These are phyloP conservation scores for Bradynema listronoti DNA, from an alignment of 1,140 invertebrate genomes.

Conservation along the genomic window DNA sequence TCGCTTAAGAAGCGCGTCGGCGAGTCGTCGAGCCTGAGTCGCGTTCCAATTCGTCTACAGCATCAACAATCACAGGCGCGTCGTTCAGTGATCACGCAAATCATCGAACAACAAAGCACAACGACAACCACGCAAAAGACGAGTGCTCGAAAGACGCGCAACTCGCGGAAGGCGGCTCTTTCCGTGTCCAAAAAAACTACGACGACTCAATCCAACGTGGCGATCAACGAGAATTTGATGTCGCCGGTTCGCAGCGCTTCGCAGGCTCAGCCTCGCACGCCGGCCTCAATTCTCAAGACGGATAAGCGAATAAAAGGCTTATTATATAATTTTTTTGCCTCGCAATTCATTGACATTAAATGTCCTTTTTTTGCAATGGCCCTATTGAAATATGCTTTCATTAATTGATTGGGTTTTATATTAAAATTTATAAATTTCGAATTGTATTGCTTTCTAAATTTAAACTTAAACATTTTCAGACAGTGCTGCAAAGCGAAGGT, in stretches of 20 bases:
- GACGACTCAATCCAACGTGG: no score
- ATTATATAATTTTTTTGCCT: no score
- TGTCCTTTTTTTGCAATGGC: background rate
- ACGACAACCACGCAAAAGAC: background rate
- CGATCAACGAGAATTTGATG: no score
- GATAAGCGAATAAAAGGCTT: no score
- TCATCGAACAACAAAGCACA: background rate
- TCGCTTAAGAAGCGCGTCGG: slow-evolving; percentile 14
- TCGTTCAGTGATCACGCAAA: background rate
- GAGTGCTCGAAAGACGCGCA: background rate
- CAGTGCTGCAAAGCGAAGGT: slow-evolving; percentile 12
- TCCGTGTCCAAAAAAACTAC: no score
- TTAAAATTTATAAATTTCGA: background rate
- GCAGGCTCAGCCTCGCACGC: background rate
- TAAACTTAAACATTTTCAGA: slow-evolving; percentile 12
- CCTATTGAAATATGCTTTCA: slow-evolving; percentile 15
- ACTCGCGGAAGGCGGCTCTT: background rate
- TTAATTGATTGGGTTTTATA: background rate
- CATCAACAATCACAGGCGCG: background rate
- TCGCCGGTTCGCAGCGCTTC: no score
- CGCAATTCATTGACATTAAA: slow-evolving; percentile 3
- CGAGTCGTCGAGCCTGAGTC: slow-evolving; percentile 3
- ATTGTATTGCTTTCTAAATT: slow-evolving; percentile 13
- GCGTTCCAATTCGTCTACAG: slow-evolving; percentile 1
- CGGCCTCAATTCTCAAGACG: background rate